Evolutionary conservation across 2,797 vertebrate species (phyloP).

Genomic region (Megaceryle alcyon): DNA sequence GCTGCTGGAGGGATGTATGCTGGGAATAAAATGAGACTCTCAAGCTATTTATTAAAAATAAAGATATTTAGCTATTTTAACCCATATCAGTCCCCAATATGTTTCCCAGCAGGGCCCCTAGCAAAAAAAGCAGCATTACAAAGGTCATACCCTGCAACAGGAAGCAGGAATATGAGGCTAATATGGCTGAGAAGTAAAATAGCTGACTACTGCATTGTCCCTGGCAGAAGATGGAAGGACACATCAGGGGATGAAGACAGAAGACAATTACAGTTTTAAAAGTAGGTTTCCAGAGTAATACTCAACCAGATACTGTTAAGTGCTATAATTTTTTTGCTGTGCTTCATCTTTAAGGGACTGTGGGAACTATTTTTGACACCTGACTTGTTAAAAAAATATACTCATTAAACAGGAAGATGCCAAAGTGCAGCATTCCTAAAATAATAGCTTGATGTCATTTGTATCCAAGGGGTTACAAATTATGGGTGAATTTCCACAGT

Average conservation of each 20-base stretch:
- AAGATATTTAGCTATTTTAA: neutral
- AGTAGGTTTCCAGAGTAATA: neutral
- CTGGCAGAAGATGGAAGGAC: neutral
- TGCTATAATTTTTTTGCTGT: neutral
- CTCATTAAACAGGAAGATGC: neutral
- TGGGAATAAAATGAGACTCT: neutral
- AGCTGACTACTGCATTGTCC: neutral
- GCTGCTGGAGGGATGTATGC: neutral
- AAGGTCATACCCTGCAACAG: neutral
- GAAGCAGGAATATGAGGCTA: neutral
- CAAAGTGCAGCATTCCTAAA: neutral
- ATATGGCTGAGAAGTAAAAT: neutral
- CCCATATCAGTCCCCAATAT: accelerated
- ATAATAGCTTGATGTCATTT: neutral
- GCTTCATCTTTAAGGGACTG: neutral
- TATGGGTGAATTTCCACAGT: neutral
- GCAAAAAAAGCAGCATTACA: neutral
- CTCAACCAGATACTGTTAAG: neutral
- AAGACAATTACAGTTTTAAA: neutral
- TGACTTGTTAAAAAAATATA: neutral
- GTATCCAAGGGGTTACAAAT: neutral
- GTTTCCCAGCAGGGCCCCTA: neutral
- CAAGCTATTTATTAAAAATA: accelerated
- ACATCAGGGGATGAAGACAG: neutral
- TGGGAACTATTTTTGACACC: neutral